A percentile compares a stretch with the other conserved stretches of the same genome.
These are phyloP conservation scores for Coregonus suidteri DNA, from an alignment of 2,797 vertebrate genomes.

Conservation along the genomic window DNA sequence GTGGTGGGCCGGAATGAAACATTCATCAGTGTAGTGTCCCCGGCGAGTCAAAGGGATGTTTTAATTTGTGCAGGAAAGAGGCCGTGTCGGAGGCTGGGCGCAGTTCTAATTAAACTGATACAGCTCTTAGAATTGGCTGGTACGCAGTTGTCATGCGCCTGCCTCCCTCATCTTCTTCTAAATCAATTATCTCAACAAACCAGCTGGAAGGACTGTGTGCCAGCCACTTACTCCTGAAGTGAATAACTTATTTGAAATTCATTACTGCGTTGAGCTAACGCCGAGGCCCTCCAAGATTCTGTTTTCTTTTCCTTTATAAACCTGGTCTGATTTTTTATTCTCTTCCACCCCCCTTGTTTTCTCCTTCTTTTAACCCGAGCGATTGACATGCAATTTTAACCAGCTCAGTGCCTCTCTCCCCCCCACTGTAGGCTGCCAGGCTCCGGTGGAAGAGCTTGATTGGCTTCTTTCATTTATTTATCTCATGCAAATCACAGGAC, in stretches of 20 bases:
- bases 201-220: slow-evolving; percentile 86
- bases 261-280: slow-evolving; percentile 83
- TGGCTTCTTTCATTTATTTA: slow-evolving; percentile 76
- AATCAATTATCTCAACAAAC: slow-evolving; percentile 97
- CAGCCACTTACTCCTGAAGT: slow-evolving; percentile 91
- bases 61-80: slow-evolving; percentile 81
- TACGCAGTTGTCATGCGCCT: slow-evolving; percentile 77
- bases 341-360: slow-evolving; percentile 47
- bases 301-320: slow-evolving; percentile 6
- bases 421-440: slow-evolving; percentile 39
- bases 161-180: slow-evolving; percentile 85
- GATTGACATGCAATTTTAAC: slow-evolving; percentile 82
- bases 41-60: slow-evolving; percentile 78
- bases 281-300: slow-evolving; percentile 77
- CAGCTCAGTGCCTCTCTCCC: slow-evolving; percentile 64
- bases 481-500: slow-evolving; percentile 75
- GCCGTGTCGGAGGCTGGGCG: slow-evolving; percentile 77
- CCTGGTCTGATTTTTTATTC: slow-evolving; percentile 3
- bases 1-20: slow-evolving; percentile 48
- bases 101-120: slow-evolving; percentile 85
- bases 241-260: slow-evolving; percentile 95
- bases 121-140: slow-evolving; percentile 67
- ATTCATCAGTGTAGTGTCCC: neutral
- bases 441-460: slow-evolving; percentile 65
- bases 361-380: slow-evolving; percentile 33